These are phyloP conservation scores for Eupsittula cactorum DNA, from an alignment of 2,113 vertebrate species.

Conservation along the genomic window DNA sequence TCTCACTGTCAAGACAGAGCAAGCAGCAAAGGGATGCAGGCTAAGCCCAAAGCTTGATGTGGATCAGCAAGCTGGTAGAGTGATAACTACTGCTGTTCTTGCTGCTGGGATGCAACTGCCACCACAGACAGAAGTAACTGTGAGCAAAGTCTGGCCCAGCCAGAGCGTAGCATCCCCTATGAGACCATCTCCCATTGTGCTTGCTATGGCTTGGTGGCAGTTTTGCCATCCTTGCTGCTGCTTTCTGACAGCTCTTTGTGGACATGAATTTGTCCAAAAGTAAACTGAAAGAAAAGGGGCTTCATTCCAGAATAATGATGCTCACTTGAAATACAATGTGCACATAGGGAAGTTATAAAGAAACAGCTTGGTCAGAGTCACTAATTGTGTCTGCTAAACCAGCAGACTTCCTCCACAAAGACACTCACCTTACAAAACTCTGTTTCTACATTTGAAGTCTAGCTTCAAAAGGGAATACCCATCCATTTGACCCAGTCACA, in stretches of 20 bases:
- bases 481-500: neutral
- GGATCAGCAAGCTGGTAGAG: neutral
- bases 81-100: neutral
- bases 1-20: neutral
- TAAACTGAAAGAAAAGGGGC: neutral
- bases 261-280: fast-evolving
- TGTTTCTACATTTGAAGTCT: fast-evolving
- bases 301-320: neutral
- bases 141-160: neutral
- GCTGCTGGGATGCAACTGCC: neutral
- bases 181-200: neutral
- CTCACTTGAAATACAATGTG: neutral
- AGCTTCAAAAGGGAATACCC: neutral
- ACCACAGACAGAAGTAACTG: neutral
- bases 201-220: neutral
- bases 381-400: neutral
- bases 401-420: neutral
- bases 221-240: neutral
- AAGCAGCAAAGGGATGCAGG: neutral
- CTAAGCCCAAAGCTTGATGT: neutral
- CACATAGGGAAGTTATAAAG: neutral
- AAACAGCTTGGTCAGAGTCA: neutral
- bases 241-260: neutral
- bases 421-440: neutral
- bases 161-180: neutral